These are phyloP conservation scores for Biston stratarius DNA, from an alignment of 2,888 invertebrate species.

Conservation along the genomic window DNA sequence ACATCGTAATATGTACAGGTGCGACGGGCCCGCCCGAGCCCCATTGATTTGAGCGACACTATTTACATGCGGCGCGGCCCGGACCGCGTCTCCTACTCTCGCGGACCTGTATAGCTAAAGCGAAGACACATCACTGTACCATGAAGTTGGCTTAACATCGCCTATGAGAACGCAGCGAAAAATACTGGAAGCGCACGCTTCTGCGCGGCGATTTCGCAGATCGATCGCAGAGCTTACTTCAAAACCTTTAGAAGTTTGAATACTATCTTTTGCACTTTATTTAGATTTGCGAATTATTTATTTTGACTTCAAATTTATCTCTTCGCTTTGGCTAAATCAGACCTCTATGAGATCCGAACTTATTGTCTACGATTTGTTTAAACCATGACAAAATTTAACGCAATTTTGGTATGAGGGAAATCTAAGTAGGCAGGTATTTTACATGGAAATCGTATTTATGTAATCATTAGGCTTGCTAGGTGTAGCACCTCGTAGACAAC, in stretches of 20 bases:
- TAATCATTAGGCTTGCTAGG: not conserved
- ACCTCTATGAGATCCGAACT: slow-evolving; percentile 12
- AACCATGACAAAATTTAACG: not conserved
- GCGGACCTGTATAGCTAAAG: not conserved
- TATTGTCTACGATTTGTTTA: slow-evolving; percentile 23
- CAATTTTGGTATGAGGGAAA: slow-evolving; percentile 2
- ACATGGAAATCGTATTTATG: not conserved
- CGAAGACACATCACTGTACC: not conserved
- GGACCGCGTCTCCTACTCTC: not conserved
- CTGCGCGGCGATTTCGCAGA: not conserved
- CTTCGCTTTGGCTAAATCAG: slow-evolving; percentile 2
- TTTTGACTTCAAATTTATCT: not conserved
- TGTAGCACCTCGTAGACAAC: slow-evolving; percentile 24
- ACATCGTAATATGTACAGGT: slow-evolving; percentile 77
- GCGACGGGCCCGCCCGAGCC: slow-evolving; percentile 56
- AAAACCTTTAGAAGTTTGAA: not conserved
- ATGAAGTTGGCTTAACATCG: not conserved
- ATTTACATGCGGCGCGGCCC: slow-evolving; percentile 63
- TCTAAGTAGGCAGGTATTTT: slow-evolving; percentile 19
- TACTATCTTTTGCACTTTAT: not conserved
- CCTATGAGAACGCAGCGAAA: not conserved
- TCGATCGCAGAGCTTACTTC: not conserved
- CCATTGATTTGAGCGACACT: slow-evolving; percentile 60
- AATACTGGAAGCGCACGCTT: not conserved
- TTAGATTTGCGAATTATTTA: not conserved